These are phyloP conservation scores for Tympanoctomys barrerae DNA, from an alignment of 2,797 vertebrate genomes.

Conservation along the genomic window DNA sequence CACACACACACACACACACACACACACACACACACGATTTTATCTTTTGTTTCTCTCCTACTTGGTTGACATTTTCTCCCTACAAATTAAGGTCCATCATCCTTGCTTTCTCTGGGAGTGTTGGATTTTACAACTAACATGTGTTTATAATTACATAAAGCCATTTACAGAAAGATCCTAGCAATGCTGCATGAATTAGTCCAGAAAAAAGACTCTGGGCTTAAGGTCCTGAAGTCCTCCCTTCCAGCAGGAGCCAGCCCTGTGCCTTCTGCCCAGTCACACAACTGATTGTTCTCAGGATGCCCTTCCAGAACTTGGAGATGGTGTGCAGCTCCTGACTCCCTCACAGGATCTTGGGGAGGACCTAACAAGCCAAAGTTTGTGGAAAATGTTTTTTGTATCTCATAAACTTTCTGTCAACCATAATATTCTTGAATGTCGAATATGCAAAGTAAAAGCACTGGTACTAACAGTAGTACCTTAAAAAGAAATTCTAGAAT, in stretches of 20 bases:
- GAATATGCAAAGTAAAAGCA: background rate
- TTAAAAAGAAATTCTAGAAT: background rate
- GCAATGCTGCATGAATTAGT: background rate
- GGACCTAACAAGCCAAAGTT: background rate
- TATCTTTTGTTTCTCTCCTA: background rate
- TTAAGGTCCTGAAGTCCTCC: background rate
- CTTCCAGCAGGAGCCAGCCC: background rate
- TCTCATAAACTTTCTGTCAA: background rate
- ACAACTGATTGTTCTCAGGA: background rate
- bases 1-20: background rate
- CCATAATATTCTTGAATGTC: background rate
- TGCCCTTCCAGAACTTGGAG: background rate
- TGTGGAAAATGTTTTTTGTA: background rate
- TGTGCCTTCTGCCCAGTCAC: background rate
- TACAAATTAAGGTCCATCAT: background rate
- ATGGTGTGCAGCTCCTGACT: too few species aligned
- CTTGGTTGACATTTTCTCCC: background rate
- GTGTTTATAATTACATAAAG: background rate
- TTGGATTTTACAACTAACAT: background rate
- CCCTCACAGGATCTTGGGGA: background rate
- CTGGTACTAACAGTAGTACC: background rate
- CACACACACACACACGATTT: background rate
- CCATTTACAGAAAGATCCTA: background rate
- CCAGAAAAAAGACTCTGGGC: background rate
- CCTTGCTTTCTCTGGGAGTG: background rate